Evolutionary conservation across 1,140 invertebrate species (phyloP), one percentile per base, ranked within the genome.

Genomic region (Euura lappo): DNA sequence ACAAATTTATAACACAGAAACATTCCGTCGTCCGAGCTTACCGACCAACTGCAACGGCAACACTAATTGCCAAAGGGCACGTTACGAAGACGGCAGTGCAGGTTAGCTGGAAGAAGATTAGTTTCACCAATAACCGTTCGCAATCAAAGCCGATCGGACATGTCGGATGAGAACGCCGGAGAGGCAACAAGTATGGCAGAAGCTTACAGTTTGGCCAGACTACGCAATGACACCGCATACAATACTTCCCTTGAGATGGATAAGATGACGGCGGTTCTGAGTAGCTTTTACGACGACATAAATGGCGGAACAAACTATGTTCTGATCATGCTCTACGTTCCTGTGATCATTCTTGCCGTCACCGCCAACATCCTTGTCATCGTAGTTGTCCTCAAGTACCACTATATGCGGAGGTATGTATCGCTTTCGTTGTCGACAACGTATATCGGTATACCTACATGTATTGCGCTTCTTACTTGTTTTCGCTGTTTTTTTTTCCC

Each of bases 331-430:
- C 80, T 91, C 60, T 93, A 93, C 77, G 84, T 91, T 8, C 89
- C 88, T 2, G 89, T 92, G 42, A 89, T 92, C 13, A 79, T 90
- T 0, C 78, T 91, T 0, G 92, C 92, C 2, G 84, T 92, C 11
- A 85, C 88, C 1, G 90, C 91, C 8, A 93, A 93, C 74, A 86
- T 90, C 2, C 86, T 93, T 71, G 89, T 93, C 60, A 92, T 93
- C 75, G 87, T 91, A 68, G 91, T 92, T 3, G 91, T 93, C 45
- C 87, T 91, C 80, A 92, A 92, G 75, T 93, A 91, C 80, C 89
- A 92, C 72, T 92, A 92, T 76, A 91, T 93, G 89, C 87, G 91
- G 73, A 93, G 90, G 92, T 93, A 81, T 88, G 90, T 88, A 72
- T 45, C 45, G 45, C 64, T 44, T 71, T 43, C 70, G 10, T n/a